Evolutionary conservation across 2,113 vertebrate species (phyloP).

Genomic region (Sterna hirundo): DNA sequence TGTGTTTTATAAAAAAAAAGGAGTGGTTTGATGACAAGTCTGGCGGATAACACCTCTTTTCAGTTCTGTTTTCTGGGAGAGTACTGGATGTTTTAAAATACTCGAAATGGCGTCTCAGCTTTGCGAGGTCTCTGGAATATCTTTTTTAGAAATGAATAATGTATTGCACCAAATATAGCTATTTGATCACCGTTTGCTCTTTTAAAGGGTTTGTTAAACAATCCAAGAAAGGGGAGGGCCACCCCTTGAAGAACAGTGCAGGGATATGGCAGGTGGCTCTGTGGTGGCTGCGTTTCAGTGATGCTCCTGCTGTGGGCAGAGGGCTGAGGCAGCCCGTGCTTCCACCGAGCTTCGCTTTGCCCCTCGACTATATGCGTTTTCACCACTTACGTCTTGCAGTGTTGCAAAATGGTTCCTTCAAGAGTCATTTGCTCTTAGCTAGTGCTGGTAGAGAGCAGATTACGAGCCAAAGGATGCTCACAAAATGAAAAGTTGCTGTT

Average conservation of each 20-base stretch:
- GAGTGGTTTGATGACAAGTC: background rate
- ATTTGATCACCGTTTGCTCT: background rate
- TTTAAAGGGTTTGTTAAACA: background rate
- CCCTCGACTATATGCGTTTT: accelerated
- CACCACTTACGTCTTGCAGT: background rate
- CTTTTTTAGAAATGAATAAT: background rate
- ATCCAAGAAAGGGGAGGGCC: background rate
- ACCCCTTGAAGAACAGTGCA: background rate
- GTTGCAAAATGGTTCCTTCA: background rate
- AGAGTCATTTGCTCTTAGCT: background rate
- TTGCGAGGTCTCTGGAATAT: background rate
- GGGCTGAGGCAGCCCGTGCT: background rate
- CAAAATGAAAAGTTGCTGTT: background rate
- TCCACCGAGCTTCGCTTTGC: background rate
- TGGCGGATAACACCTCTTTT: background rate
- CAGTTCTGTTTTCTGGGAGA: background rate
- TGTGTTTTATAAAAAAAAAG: background rate
- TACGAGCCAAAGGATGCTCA: background rate
- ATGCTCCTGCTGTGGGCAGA: background rate
- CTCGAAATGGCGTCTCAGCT: background rate
- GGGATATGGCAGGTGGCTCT: too few species aligned
- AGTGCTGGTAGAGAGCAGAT: background rate
- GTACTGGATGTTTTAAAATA: background rate
- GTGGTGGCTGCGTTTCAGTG: too few species aligned
- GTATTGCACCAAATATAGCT: background rate